These are phyloP conservation scores for Poecile montanus DNA, from an alignment of 2,797 vertebrate genomes.

Conservation along the genomic window DNA sequence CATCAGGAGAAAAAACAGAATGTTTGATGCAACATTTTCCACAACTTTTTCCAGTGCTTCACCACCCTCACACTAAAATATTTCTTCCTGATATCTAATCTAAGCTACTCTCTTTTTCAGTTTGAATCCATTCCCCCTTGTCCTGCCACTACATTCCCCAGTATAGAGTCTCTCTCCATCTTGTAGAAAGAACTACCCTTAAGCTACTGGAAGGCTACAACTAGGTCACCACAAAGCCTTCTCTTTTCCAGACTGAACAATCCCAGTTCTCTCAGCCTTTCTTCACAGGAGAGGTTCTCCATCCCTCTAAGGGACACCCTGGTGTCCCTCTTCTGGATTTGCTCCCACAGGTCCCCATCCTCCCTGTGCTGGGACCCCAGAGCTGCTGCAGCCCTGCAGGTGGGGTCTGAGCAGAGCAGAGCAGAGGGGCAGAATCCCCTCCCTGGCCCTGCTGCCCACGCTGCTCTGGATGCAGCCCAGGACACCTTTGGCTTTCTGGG, in stretches of 20 bases:
- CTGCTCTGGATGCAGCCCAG: background rate
- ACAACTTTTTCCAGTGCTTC: background rate
- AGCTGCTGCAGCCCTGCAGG: background rate
- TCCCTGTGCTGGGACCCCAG: background rate
- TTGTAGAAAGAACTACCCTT: background rate
- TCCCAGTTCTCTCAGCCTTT: background rate
- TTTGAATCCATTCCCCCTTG: background rate
- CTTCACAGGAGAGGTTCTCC: accelerated
- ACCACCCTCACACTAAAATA: background rate
- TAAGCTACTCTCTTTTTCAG: background rate
- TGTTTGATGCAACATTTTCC: background rate
- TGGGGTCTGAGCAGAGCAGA: background rate
- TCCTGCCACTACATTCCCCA: background rate
- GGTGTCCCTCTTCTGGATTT: accelerated
- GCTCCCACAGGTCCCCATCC: accelerated
- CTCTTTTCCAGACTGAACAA: background rate
- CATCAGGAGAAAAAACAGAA: background rate
- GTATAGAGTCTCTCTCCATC: background rate
- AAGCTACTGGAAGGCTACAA: background rate
- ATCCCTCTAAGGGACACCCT: accelerated
- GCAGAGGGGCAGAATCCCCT: background rate
- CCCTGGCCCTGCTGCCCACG: background rate
- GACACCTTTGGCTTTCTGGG: accelerated
- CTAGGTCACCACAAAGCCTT: background rate
- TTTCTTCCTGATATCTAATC: background rate